A percentile compares a stretch with the other conserved stretches of the same genome.
These are phyloP conservation scores for Diachrysia chrysitis DNA, from an alignment of 2,888 invertebrate genomes.

Conservation along the genomic window DNA sequence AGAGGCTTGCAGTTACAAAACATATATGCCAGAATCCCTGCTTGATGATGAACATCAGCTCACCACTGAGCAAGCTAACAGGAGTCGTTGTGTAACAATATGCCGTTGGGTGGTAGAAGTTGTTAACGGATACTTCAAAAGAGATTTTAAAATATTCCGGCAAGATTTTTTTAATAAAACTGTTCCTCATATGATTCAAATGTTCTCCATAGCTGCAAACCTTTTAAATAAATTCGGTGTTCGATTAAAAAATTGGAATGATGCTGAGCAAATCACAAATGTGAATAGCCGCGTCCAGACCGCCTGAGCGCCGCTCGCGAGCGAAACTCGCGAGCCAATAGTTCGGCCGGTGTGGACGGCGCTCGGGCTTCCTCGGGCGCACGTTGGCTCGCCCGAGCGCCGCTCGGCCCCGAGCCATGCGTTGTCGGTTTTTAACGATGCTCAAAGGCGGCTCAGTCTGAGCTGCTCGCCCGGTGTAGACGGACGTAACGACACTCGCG, in stretches of 20 bases:
- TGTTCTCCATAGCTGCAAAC: constrained; percentile 29
- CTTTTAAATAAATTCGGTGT: constrained; percentile 33
- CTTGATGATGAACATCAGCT: constrained; percentile 16
- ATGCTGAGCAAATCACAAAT: no score
- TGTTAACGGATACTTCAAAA: constrained; percentile 4
- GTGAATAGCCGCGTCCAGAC: no score
- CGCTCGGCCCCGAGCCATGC: constrained; percentile 47
- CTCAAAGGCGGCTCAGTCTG: constrained; percentile 38
- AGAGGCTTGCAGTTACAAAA: neutral
- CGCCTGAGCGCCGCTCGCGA: no score
- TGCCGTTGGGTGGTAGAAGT: constrained; percentile 16
- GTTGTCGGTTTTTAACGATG: constrained; percentile 47
- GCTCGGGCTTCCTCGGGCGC: constrained; percentile 50
- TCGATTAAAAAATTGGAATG: neutral
- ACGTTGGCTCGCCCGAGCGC: constrained; percentile 49
- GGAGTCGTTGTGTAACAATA: constrained; percentile 11
- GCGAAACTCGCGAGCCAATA: no score
- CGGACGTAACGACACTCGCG: neutral
- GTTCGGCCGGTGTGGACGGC: constrained; percentile 36
- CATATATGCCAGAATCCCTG: constrained; percentile 14
- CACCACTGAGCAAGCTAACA: constrained; percentile 17
- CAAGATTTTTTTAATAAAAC: constrained; percentile 26
- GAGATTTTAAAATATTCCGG: constrained; percentile 14
- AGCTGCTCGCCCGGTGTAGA: constrained; percentile 30
- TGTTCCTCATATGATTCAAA: constrained; percentile 24